Evolutionary conservation across 2,797 vertebrate species (phyloP).

Genomic region (Schizothorax lantsangensis): DNA sequence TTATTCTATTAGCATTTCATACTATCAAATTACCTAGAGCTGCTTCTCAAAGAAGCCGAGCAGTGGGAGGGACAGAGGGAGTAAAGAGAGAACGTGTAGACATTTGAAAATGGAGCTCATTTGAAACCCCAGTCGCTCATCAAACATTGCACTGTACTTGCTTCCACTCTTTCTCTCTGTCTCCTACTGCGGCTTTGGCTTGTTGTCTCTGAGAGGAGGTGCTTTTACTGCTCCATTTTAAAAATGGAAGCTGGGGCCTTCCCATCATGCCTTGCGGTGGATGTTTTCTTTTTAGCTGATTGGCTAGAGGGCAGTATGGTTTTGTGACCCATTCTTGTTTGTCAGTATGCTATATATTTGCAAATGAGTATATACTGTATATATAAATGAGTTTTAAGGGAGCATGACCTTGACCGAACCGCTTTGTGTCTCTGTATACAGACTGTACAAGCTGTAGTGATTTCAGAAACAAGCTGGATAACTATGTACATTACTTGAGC

Average conservation of each 20-base stretch:
- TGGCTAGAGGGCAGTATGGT: background rate
- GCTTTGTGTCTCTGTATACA: background rate
- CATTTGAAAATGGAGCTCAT: conserved; percentile 64
- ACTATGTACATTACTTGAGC: background rate
- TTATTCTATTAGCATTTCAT: conserved; percentile 54
- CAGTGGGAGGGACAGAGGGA: conserved; percentile 55
- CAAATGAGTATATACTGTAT: conserved; percentile 4
- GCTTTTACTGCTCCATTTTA: background rate
- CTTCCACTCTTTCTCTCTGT: conserved; percentile 55
- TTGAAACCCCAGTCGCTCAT: conserved; percentile 69
- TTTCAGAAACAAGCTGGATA: background rate
- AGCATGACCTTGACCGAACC: background rate
- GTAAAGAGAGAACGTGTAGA: conserved; percentile 41
- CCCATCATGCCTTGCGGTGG: background rate
- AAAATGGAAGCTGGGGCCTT: conserved; percentile 1
- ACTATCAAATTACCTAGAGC: conserved; percentile 76
- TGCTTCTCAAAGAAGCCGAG: conserved; percentile 61
- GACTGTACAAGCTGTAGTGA: background rate
- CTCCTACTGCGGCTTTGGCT: background rate
- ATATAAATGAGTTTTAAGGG: conserved; percentile 1
- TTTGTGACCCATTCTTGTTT: background rate
- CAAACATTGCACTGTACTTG: conserved; percentile 70
- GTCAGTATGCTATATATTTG: conserved; percentile 5
- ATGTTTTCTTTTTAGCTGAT: background rate
- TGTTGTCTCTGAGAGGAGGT: background rate